phyloP scores from a whole-genome alignment of 2,113 vertebrate genomes.

The Cheilinus undulatus region DNA sequence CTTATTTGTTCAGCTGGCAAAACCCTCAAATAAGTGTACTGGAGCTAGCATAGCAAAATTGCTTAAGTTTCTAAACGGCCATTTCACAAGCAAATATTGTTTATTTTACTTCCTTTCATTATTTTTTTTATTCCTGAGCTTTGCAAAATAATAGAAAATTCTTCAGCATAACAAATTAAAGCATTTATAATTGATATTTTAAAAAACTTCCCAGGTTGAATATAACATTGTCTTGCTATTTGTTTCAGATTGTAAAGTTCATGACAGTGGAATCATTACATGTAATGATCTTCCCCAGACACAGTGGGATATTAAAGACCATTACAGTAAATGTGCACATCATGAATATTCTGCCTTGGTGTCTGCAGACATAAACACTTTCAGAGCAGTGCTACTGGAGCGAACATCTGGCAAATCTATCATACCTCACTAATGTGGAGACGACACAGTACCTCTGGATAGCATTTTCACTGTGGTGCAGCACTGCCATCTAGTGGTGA shows the following conservation, averaged over 20 bases:
- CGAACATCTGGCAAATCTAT: constrained; percentile 17
- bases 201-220: not conserved
- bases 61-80: no score
- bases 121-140: no score
- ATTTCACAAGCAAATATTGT: no score
- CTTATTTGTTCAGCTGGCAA: no score
- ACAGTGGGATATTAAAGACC: constrained; percentile 15
- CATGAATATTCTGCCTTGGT: constrained; percentile 5
- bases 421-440: not conserved
- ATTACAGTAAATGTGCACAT: constrained; percentile 23
- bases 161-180: no score
- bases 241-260: not conserved
- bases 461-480: not conserved
- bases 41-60: no score
- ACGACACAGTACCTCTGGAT: not conserved
- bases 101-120: no score
- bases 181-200: no score
- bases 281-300: not conserved
- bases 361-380: constrained; percentile 7
- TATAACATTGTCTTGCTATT: not conserved
- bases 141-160: no score
- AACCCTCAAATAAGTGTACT: no score
- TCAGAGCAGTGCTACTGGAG: not conserved
- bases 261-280: constrained; percentile 2
- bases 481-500: constrained; percentile 60